A percentile compares a stretch with the other conserved stretches of the same genome.
Conservation (phyloP, 2,797 vertebrate species). For the Falco naumanni region DNA sequence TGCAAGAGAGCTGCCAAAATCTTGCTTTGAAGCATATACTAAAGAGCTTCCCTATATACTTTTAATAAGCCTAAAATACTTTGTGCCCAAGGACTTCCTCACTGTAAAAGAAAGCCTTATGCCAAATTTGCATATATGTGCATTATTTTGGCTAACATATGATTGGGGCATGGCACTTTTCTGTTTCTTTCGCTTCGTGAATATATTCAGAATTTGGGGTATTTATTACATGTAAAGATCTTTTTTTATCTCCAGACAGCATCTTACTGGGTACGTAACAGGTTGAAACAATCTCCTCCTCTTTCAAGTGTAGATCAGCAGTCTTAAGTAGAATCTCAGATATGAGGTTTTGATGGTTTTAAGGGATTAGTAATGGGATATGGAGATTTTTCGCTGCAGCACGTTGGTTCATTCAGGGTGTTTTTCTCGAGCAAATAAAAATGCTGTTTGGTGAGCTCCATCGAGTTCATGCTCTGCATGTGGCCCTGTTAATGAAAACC, state of each 20-base stretch:
- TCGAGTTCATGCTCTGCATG: neutral
- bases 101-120: neutral
- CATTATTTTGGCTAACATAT: neutral
- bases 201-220: neutral
- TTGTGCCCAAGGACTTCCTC: neutral
- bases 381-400: neutral
- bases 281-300: conserved; percentile 7
- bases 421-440: neutral
- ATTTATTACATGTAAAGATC: neutral
- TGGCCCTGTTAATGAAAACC: neutral
- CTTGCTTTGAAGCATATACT: conserved; percentile 16
- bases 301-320: conserved; percentile 23
- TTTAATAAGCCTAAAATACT: neutral
- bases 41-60: neutral
- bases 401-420: neutral
- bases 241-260: neutral
- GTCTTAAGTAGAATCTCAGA: neutral
- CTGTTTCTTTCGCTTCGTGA: neutral
- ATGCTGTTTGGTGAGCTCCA: neutral
- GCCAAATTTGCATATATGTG: neutral
- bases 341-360: conserved; percentile 20
- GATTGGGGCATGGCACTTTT: neutral
- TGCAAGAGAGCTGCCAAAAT: neutral
- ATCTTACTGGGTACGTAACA: neutral
- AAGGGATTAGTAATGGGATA: conserved; percentile 30